Percentiles rank a stretch among this genome's conserved stretches.
These are phyloP conservation scores for Aleadryas rufinucha DNA, from an alignment of 2,113 vertebrate genomes.

Conservation along the genomic window DNA sequence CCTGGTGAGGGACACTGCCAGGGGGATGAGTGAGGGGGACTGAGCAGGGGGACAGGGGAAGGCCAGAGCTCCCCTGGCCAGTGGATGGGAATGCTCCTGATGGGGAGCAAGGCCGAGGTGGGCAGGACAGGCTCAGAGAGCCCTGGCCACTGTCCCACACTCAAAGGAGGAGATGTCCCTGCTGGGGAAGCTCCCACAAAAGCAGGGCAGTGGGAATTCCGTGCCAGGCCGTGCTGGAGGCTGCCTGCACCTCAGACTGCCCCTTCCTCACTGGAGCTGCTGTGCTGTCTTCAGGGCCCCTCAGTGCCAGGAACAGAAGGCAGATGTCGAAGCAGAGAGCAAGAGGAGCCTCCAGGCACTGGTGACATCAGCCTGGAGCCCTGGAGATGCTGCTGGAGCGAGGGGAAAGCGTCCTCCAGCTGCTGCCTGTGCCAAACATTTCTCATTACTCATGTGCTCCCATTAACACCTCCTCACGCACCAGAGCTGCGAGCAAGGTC, in stretches of 20 bases:
- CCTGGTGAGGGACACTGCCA: not conserved
- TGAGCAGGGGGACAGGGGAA: not conserved
- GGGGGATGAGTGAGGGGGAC: not conserved
- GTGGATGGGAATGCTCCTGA: not conserved
- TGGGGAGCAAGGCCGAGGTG: not conserved
- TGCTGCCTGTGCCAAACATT: not conserved
- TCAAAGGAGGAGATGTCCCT: not conserved
- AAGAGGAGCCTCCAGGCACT: not conserved
- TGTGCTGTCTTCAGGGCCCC: not conserved
- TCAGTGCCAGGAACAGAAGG: not conserved
- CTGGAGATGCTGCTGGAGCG: not conserved
- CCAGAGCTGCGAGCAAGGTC: slow-evolving; percentile 7
- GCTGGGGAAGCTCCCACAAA: not conserved
- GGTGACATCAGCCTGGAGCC: not conserved
- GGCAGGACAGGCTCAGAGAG: not conserved
- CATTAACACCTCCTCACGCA: slow-evolving; percentile 11
- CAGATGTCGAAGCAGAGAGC: not conserved
- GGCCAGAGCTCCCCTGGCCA: accelerated
- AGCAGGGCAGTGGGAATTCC: not conserved
- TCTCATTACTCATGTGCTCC: not conserved
- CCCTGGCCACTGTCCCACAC: accelerated
- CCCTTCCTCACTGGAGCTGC: accelerated
- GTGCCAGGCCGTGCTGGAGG: not conserved
- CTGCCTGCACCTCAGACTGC: not conserved
- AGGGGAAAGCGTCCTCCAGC: not conserved